These are phyloP conservation scores for Sarcophaga carnaria DNA, from an alignment of 2,888 invertebrate genomes.

Conservation along the genomic window DNA sequence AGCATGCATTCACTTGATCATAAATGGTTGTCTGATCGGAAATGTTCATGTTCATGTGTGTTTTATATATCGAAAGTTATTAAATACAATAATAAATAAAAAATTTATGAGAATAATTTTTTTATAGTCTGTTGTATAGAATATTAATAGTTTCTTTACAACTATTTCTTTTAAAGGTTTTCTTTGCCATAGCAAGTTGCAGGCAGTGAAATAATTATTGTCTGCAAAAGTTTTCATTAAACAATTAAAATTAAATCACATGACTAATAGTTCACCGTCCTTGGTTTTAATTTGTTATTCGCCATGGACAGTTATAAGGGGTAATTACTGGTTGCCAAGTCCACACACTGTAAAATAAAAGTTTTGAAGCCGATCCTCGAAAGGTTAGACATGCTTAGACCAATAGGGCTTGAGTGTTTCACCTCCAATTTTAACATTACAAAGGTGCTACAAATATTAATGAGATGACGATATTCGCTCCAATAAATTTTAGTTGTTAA, in stretches of 20 bases:
- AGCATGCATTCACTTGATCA: slow-evolving; percentile 10
- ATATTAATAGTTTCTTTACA: slow-evolving; percentile 51
- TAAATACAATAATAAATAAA: background rate
- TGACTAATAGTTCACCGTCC: slow-evolving; percentile 39
- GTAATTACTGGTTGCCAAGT: no score
- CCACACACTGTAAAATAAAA: no score
- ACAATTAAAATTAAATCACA: slow-evolving; percentile 28
- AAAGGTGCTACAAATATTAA: no score
- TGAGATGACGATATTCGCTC: no score
- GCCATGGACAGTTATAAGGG: no score
- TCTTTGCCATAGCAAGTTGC: background rate
- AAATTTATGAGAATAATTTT: slow-evolving; percentile 41
- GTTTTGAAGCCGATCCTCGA: no score
- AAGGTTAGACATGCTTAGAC: no score
- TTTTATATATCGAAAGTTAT: slow-evolving; percentile 54
- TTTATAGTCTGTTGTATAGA: slow-evolving; percentile 29
- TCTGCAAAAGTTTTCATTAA: slow-evolving; percentile 21
- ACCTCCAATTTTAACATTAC: no score
- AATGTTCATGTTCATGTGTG: slow-evolving; percentile 49
- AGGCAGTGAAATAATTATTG: background rate
- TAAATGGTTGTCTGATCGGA: slow-evolving; percentile 45
- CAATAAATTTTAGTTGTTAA: no score
- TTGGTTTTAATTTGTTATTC: background rate
- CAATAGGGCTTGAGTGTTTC: no score
- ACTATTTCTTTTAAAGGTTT: background rate